Evolutionary conservation across 2,888 invertebrate species (phyloP).

Genomic region (Diplolepis rosae): DNA sequence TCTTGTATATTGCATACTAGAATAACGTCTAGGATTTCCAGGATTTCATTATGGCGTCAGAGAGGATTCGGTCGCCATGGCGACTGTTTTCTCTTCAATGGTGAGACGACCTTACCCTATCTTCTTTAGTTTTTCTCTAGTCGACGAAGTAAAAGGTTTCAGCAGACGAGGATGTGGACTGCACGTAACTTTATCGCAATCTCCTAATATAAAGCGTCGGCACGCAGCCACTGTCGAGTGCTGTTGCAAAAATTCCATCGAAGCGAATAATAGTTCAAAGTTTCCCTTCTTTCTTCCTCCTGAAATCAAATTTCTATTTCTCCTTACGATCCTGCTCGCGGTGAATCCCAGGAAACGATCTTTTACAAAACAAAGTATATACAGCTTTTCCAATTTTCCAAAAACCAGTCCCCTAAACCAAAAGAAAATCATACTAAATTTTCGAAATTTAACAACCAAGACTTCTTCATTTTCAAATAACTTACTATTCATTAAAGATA

Average conservation of each 20-base stretch:
- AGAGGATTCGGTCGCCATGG: conserved; percentile 49
- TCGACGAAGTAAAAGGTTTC: conserved; percentile 42
- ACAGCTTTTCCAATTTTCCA: too few species aligned
- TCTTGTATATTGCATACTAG: neutral
- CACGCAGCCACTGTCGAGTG: conserved; percentile 40
- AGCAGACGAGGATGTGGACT: conserved; percentile 32
- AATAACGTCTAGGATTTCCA: conserved; percentile 42
- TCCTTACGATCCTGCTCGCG: neutral
- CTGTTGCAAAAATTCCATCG: conserved; percentile 40
- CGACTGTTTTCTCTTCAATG: conserved; percentile 43
- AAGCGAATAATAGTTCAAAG: neutral
- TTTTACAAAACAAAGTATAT: too few species aligned
- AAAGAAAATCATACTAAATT: neutral
- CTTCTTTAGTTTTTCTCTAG: conserved; percentile 48
- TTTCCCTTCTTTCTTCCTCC: neutral
- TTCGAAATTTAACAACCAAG: neutral
- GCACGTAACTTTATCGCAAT: conserved; percentile 55
- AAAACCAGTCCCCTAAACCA: neutral
- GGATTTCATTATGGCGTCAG: conserved; percentile 54
- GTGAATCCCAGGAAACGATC: too few species aligned
- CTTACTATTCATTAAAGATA: too few species aligned
- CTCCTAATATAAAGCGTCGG: conserved; percentile 55
- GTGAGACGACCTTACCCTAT: conserved; percentile 45
- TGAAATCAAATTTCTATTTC: neutral
- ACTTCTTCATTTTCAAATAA: neutral